A percentile compares a stretch with the other conserved stretches of the same genome.
Conservation (phyloP, 2,113 vertebrate genomes). For the Typhlomys cinereus region DNA sequence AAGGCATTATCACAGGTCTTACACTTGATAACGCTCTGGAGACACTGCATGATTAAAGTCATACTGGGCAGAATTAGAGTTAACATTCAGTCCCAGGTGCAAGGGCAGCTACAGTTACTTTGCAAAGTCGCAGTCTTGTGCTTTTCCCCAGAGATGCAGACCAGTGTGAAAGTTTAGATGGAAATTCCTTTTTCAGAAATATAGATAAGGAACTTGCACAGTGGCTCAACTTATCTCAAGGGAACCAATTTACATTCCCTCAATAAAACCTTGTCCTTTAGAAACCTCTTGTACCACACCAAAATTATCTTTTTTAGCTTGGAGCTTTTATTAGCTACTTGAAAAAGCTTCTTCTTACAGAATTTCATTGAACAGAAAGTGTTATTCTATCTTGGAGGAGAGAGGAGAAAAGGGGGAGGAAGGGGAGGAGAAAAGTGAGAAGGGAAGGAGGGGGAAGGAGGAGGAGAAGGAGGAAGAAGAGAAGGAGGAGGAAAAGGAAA, state of each 20-base stretch:
- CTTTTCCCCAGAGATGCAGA: background rate
- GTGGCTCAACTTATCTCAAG: constrained; percentile 17
- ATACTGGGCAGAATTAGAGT: background rate
- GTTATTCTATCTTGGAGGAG: background rate
- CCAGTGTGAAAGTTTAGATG: background rate
- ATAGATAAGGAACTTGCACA: background rate
- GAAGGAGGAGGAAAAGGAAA: too few relatives aligned
- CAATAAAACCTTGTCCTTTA: constrained; percentile 2
- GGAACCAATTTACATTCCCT: background rate
- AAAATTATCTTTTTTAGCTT: background rate
- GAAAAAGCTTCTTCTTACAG: constrained; percentile 20
- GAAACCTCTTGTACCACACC: background rate
- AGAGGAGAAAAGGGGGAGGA: background rate
- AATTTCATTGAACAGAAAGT: constrained; percentile 10
- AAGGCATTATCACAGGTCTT: background rate
- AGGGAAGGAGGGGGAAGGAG: too few relatives aligned
- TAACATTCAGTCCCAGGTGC: constrained; percentile 13
- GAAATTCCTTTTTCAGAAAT: constrained; percentile 1
- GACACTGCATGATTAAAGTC: background rate
- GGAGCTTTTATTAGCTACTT: background rate
- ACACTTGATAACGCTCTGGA: constrained; percentile 6
- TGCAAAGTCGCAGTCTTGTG: background rate
- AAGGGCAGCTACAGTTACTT: constrained; percentile 45
- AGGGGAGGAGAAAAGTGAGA: too few relatives aligned
- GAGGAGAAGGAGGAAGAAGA: too few relatives aligned